Evolutionary conservation across 1,140 invertebrate genomes (phyloP).

Genomic region (Drosophila ohnishii): DNA sequence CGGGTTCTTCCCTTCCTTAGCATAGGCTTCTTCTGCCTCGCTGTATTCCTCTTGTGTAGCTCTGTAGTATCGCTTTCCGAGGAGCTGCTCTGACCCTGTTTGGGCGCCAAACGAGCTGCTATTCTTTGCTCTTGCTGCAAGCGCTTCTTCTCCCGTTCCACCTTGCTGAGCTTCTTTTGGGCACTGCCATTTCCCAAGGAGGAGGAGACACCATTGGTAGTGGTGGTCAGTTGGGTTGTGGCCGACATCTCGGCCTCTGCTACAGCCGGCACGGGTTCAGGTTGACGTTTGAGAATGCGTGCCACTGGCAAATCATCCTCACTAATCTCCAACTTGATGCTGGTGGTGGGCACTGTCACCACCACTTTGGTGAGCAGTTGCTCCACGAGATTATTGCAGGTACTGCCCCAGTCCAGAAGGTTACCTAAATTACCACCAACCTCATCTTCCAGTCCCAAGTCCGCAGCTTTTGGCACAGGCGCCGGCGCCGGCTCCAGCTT

Average conservation of each 20-base stretch:
- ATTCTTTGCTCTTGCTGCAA: constrained; percentile 73
- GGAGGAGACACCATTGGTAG: constrained; percentile 54
- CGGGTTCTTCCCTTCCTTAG: constrained; percentile 60
- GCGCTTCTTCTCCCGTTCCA: constrained; percentile 76
- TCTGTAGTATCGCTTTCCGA: constrained; percentile 79
- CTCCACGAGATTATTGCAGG: constrained; percentile 79
- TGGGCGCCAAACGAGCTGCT: constrained; percentile 64
- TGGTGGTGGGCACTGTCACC: constrained; percentile 2
- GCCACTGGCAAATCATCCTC: constrained; percentile 72
- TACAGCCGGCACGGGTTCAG: constrained; percentile 15
- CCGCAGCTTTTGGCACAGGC: constrained; percentile 6
- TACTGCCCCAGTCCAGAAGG: constrained; percentile 75
- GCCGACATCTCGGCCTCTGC: constrained; percentile 56
- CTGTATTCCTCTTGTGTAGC: constrained; percentile 66
- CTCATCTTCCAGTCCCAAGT: constrained; percentile 43
- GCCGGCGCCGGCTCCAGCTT: constrained; percentile 56
- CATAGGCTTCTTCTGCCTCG: constrained; percentile 70
- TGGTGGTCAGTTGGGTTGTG: constrained; percentile 57
- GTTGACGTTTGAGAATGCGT: constrained; percentile 59
- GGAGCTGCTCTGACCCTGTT: constrained; percentile 63
- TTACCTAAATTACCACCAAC: constrained; percentile 23
- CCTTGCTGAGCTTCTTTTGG: constrained; percentile 76
- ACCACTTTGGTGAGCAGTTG: constrained; percentile 58
- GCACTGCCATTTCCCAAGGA: constrained; percentile 31
- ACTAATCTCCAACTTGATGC: constrained; percentile 67